Conservation (phyloP, 2,888 invertebrate species). For the Microctonus hyperodae region DNA sequence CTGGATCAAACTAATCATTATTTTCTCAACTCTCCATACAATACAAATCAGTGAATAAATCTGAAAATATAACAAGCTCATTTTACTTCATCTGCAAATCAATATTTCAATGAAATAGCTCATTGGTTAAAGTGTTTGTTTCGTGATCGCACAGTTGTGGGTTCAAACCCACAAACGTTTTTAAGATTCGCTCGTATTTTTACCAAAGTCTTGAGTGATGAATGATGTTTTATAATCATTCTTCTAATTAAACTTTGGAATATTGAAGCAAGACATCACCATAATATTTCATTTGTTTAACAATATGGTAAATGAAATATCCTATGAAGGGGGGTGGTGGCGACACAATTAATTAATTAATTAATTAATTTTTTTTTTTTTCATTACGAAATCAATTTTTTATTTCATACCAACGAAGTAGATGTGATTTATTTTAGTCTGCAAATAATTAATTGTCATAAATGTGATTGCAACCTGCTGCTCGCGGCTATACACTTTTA, state of each 20-base stretch:
- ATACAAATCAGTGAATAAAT: not conserved
- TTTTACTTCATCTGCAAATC: not conserved
- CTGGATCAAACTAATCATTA: not conserved
- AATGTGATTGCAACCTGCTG: constrained; percentile 13
- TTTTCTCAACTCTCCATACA: not conserved
- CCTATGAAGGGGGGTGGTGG: too few species aligned
- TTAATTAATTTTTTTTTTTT: not conserved
- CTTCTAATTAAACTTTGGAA: constrained; percentile 32
- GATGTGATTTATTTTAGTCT: not conserved
- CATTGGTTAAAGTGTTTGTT: constrained; percentile 9
- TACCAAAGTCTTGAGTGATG: constrained; percentile 32
- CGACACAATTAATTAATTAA: constrained; percentile 6
- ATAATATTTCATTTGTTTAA: constrained; percentile 4
- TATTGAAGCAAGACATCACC: constrained; percentile 7
- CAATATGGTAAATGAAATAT: constrained; percentile 10
- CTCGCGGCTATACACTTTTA: constrained; percentile 21
- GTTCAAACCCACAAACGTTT: constrained; percentile 13
- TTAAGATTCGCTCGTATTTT: not conserved
- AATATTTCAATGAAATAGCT: not conserved
- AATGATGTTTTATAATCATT: constrained; percentile 21
- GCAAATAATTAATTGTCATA: not conserved
- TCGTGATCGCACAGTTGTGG: not conserved
- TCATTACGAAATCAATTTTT: not conserved
- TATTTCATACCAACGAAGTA: not conserved
- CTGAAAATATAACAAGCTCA: not conserved